Evolutionary conservation across 2,797 vertebrate species (phyloP), one percentile per base, ranked within the genome.

Genomic region (Erithacus rubecula): DNA sequence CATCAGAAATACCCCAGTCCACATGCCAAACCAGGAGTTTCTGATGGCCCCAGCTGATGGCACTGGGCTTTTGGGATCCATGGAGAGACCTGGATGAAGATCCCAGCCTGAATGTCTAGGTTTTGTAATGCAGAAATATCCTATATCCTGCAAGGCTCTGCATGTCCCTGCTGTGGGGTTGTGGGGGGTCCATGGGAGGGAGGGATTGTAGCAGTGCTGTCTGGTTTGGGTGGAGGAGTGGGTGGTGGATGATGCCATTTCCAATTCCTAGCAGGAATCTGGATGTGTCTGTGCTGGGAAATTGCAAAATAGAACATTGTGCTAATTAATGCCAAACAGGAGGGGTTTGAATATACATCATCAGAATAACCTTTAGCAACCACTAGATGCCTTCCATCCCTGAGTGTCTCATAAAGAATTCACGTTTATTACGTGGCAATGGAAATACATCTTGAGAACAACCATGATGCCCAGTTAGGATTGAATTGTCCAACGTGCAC

Each of bases 311-410:
- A 87, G 74, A 79, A 89, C 90, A 76, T 62, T 72, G 87, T 93
- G 83, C 71, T 96, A 95, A 94, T 94, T 88, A 94, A 90, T 94
- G 91, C 87, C 95, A 95, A 96, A 94, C 81, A 60, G 74, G 87
- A 90, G 59, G n/a, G 64, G 75, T 94, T 91, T 89, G 90, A 89
- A 82, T 55, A 87, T 86, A 93, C 59, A 93, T 72, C 77, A 84
- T 63, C 87, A 79, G 83, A 82, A 72, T 72, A 94, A 83, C 83
- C 87, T 94, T 93, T 82, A 91, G 83, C 94, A 94, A 58, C 74
- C 60, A 77, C 56, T 44, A 76, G 83, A 88, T 79, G 74, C 83
- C 82, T 94, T 94, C 87, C 85, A 76, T 46, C 85, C 89, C 68
- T 6, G n/a, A 71, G 74, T 71, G 87, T 37, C 85, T 94, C 89